Evolutionary conservation across 2,888 invertebrate species (phyloP).

Genomic region (Sinotaia quadrata): DNA sequence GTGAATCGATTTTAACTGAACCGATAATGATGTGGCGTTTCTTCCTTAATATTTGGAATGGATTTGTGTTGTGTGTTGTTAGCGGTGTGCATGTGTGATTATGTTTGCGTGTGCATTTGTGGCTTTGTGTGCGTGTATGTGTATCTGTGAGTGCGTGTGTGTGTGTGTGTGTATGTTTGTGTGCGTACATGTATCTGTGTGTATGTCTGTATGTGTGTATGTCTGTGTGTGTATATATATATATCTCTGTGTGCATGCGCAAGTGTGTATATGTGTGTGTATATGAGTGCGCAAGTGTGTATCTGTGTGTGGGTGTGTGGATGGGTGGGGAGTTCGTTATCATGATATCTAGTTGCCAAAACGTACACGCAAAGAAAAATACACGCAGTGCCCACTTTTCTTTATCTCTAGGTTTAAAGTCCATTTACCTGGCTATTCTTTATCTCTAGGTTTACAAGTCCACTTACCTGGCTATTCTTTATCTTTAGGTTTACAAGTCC

Average conservation of each 20-base stretch:
- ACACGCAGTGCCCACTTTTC: too few relatives aligned
- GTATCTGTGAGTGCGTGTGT: slow-evolving; percentile 1
- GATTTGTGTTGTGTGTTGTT: neutral
- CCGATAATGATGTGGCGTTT: too few relatives aligned
- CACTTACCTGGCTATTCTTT: too few relatives aligned
- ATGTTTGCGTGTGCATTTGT: slow-evolving; percentile 7
- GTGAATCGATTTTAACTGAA: too few relatives aligned
- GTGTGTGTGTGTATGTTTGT: neutral
- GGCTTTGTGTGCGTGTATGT: slow-evolving; percentile 1
- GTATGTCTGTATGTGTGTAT: slow-evolving; percentile 16
- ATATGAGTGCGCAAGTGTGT: neutral
- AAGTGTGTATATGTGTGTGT: neutral
- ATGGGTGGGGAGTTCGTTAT: too few relatives aligned
- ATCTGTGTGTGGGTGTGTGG: neutral
- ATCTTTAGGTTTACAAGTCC: too few relatives aligned
- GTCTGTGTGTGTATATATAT: slow-evolving; percentile 9
- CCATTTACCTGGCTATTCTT: too few relatives aligned
- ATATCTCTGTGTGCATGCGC: slow-evolving; percentile 7
- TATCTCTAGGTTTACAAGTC: too few relatives aligned
- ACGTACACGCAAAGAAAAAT: too few relatives aligned
- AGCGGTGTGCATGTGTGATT: slow-evolving; percentile 13
- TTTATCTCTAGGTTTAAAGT: too few relatives aligned
- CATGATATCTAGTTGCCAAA: neutral
- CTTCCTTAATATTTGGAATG: too few relatives aligned
- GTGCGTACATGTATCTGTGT: slow-evolving; percentile 11